phyloP scores from a whole-genome alignment of 2,797 vertebrate species.

The Lepilemur septentrionalis region DNA sequence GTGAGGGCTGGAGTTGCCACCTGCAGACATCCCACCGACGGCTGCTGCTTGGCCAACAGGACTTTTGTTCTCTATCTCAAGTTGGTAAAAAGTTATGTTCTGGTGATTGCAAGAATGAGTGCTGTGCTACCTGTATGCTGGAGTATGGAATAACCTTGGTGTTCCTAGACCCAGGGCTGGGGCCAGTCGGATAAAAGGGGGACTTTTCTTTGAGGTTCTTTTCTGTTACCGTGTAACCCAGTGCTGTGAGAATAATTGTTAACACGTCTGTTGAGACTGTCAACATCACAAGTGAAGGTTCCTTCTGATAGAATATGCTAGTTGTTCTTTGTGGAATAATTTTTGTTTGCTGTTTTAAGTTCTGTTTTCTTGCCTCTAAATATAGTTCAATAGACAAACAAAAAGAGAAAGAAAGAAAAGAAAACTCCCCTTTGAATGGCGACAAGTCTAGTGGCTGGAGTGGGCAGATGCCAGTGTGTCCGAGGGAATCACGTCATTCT shows the following conservation, averaged over 20 bases:
- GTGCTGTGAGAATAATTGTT: not conserved
- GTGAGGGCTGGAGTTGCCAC: not conserved
- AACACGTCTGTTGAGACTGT: not conserved
- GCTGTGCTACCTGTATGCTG: not conserved
- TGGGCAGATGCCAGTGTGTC: not conserved
- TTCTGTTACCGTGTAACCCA: not conserved
- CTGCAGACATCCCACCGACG: fast-evolving
- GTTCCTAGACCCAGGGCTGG: not conserved
- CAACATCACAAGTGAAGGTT: not conserved
- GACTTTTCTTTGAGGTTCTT: not conserved
- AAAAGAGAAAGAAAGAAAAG: not conserved
- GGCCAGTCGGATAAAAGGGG: not conserved
- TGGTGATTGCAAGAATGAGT: not conserved
- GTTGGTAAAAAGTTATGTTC: slow-evolving; percentile 61
- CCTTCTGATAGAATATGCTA: not conserved
- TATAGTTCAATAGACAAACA: not conserved
- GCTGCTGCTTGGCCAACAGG: not conserved
- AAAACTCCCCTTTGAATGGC: not conserved
- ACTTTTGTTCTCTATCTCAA: slow-evolving; percentile 62
- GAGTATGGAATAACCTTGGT: not conserved
- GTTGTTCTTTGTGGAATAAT: not conserved
- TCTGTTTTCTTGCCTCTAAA: slow-evolving; percentile 9
- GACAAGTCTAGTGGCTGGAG: not conserved
- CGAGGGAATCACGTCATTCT: not conserved
- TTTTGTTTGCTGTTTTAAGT: not conserved